These are phyloP conservation scores for Chydorus sphaericus DNA, from an alignment of 2,888 invertebrate genomes.

Conservation along the genomic window DNA sequence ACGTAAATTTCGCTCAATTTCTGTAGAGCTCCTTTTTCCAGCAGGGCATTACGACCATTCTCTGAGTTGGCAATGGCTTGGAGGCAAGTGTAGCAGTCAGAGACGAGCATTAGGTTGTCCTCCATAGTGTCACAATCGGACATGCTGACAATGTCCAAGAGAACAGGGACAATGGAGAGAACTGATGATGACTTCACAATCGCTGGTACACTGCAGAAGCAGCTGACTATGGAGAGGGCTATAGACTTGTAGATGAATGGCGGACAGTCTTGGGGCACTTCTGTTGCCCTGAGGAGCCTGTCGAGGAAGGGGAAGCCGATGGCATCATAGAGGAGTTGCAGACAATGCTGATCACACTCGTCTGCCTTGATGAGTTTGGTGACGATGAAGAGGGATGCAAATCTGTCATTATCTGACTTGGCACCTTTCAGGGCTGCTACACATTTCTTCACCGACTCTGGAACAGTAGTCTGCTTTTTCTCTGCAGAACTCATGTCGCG, in stretches of 20 bases:
- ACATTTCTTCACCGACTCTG: slow-evolving; percentile 73
- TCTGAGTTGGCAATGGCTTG: slow-evolving; percentile 29
- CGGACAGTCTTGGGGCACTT: slow-evolving; percentile 73
- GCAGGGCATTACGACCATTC: slow-evolving; percentile 62
- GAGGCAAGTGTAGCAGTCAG: slow-evolving; percentile 30
- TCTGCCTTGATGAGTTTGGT: slow-evolving; percentile 75
- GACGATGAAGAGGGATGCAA: slow-evolving; percentile 80
- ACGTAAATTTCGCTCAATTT: slow-evolving; percentile 51
- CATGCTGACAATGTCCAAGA: slow-evolving; percentile 67
- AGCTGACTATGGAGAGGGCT: slow-evolving; percentile 70
- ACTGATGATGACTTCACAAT: slow-evolving; percentile 68
- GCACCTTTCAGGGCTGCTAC: slow-evolving; percentile 62
- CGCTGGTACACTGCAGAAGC: slow-evolving; percentile 67
- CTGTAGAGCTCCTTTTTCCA: slow-evolving; percentile 58
- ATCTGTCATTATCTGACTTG: slow-evolving; percentile 74
- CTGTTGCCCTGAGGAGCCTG: slow-evolving; percentile 52
- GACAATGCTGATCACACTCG: slow-evolving; percentile 52
- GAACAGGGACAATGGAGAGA: slow-evolving; percentile 64
- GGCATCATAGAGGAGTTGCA: slow-evolving; percentile 73
- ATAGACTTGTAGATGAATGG: slow-evolving; percentile 81
- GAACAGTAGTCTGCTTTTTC: too few relatives aligned
- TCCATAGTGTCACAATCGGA: slow-evolving; percentile 63
- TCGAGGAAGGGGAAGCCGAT: slow-evolving; percentile 77
- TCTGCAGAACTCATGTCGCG: neutral
- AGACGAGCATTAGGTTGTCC: slow-evolving; percentile 70